phyloP scores from a whole-genome alignment of 2,888 invertebrate species.

The Amaurobius ferox region DNA sequence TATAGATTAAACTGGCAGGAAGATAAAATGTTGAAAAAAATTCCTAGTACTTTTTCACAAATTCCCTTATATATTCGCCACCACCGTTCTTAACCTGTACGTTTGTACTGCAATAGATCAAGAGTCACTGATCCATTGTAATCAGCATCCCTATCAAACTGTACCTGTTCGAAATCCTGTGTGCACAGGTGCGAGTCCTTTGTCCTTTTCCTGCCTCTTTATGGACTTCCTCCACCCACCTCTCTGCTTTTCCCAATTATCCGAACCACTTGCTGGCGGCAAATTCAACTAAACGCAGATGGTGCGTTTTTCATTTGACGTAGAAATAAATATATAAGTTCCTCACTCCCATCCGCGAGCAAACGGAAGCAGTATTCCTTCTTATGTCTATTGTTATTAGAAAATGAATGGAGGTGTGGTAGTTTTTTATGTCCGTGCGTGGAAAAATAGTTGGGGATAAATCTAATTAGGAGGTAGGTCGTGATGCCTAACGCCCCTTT shows the following conservation, averaged over 20 bases:
- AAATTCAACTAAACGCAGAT: not conserved
- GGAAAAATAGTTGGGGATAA: not conserved
- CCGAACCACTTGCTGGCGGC: not conserved
- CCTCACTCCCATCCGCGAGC: not conserved
- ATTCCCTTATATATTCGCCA: no score
- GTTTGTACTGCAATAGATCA: no score
- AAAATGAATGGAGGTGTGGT: not conserved
- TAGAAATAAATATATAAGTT: not conserved
- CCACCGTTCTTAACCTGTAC: no score
- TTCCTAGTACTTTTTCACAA: no score
- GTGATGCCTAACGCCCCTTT: not conserved
- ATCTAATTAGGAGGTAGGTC: not conserved
- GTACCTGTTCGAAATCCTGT: not conserved
- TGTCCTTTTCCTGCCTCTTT: not conserved
- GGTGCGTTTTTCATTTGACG: not conserved
- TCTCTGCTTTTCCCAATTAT: not conserved
- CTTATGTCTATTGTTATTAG: not conserved
- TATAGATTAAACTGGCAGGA: no score
- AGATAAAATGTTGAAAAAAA: no score
- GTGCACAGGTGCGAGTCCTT: conserved; percentile 18
- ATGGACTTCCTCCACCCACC: not conserved
- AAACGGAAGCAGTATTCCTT: conserved; percentile 2
- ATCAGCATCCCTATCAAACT: no score
- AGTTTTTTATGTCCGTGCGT: not conserved
- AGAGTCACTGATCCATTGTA: no score